A percentile compares a stretch with the other conserved stretches of the same genome.
These are phyloP conservation scores for Fabriciana adippe DNA, from an alignment of 2,888 invertebrate genomes.

Conservation along the genomic window DNA sequence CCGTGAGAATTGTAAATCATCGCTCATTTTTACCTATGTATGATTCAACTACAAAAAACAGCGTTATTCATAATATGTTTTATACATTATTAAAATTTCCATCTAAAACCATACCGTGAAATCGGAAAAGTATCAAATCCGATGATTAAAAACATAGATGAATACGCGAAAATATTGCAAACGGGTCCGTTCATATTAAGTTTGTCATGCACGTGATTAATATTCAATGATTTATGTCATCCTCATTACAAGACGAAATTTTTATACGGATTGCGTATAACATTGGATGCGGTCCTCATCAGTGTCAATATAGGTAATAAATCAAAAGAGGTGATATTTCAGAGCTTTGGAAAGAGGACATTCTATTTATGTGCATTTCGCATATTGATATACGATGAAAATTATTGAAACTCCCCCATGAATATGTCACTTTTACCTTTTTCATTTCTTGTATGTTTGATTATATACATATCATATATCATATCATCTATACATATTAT, in stretches of 20 bases:
- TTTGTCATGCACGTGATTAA: conserved; percentile 31
- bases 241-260: conserved; percentile 33
- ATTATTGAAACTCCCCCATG: background rate
- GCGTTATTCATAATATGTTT: background rate
- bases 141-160: conserved; percentile 34
- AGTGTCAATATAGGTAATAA: conserved; percentile 32
- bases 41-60: background rate
- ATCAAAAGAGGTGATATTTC: conserved; percentile 24
- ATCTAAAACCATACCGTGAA: background rate
- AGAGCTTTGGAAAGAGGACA: conserved; percentile 6
- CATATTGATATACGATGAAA: conserved; percentile 18
- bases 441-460: background rate
- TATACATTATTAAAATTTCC: background rate
- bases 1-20: no score
- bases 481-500: no score
- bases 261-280: conserved; percentile 24
- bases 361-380: conserved; percentile 10
- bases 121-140: background rate
- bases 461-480: no score
- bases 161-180: conserved; percentile 13
- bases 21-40: background rate
- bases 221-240: conserved; percentile 37
- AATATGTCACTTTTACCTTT: background rate
- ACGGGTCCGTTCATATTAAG: conserved; percentile 24
- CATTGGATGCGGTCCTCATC: conserved; percentile 23